Evolutionary conservation across 2,113 vertebrate species (phyloP), one percentile per base, ranked within the genome.

Genomic region (Aegypius monachus): DNA sequence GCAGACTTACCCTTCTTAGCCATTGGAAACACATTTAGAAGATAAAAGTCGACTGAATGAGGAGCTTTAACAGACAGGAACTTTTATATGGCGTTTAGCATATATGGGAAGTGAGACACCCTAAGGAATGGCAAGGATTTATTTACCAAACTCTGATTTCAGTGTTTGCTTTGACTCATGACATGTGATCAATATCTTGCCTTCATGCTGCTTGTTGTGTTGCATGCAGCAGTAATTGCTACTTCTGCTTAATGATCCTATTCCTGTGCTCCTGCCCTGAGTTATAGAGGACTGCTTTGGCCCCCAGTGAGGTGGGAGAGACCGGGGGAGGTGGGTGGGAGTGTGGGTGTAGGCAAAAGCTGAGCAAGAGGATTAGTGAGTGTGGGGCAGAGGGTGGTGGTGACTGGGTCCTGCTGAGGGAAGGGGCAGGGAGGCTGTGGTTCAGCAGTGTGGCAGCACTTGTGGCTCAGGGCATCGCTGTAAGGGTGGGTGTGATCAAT

Each of bases 1-100:
- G 55, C 77, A 16, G 50, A 95, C 96, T 97, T 92, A 97, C 96
- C 96, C 10, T 74, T 68, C 50, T 97, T 55, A 97, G 2, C 95
- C 95, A 97, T 88, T 23, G 50, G 96, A 97, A 97, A 78, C 96
- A 97, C 96, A 97, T 97, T 94, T 93, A 96, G 96, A 23, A 95
- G 95, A 34, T 42, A 77, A 86, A 95, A 86, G 88, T 36, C 16
- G 11, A 38, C 29, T 9, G 86, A 74, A 78, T 17, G 94, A 96
- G 32, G 59, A 78, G 83, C 83, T 74, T 94, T 78, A 50, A 12
- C 9, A 53, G 50, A 19, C 48, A 0, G 93, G 80, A 81, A 50
- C 68, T 45, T 95, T 97, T 97, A 96, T 97, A 97, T 0, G 68
- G 88, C 3, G 3, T 66, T 90, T 62, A 70, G 63, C 75, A 1